phyloP scores from a whole-genome alignment of 2,888 invertebrate species.

The Hanleya hanleyi region DNA sequence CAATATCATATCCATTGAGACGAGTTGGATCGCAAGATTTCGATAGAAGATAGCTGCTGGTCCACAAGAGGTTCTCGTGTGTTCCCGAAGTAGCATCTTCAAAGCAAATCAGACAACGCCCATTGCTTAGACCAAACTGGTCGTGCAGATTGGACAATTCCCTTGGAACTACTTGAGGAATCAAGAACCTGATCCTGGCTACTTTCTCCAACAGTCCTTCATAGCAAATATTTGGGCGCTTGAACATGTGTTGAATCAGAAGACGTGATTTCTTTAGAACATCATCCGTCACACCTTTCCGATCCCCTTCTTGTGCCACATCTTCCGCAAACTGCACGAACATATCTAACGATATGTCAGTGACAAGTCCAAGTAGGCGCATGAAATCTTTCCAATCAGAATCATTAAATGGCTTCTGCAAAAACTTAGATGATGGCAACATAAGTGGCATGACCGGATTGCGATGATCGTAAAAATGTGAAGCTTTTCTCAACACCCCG shows the following conservation, averaged over 20 bases:
- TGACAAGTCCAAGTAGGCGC: conserved; percentile 27
- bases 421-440: conserved; percentile 40
- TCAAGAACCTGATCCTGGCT: conserved; percentile 24
- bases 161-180: conserved; percentile 11
- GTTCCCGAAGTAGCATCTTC: not conserved
- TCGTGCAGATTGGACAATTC: no score
- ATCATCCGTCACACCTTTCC: conserved; percentile 11
- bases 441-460: conserved; percentile 44
- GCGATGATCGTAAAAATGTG: conserved; percentile 47
- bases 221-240: no score
- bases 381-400: conserved; percentile 26
- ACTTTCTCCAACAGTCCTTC: conserved; percentile 10
- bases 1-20: no score
- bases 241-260: conserved; percentile 26
- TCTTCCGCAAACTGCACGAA: conserved; percentile 34
- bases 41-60: not conserved
- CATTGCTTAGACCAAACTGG: no score
- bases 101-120: not conserved
- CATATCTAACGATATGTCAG: conserved; percentile 24
- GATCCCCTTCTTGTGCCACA: conserved; percentile 22
- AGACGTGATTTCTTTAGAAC: conserved; percentile 15
- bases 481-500: conserved; percentile 36
- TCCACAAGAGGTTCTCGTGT: not conserved
- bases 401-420: conserved; percentile 27
- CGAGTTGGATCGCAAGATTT: not conserved